A percentile compares a stretch with the other conserved stretches of the same genome.
Conservation (phyloP, 2,888 invertebrate genomes). For the Amphipyra berbera region DNA sequence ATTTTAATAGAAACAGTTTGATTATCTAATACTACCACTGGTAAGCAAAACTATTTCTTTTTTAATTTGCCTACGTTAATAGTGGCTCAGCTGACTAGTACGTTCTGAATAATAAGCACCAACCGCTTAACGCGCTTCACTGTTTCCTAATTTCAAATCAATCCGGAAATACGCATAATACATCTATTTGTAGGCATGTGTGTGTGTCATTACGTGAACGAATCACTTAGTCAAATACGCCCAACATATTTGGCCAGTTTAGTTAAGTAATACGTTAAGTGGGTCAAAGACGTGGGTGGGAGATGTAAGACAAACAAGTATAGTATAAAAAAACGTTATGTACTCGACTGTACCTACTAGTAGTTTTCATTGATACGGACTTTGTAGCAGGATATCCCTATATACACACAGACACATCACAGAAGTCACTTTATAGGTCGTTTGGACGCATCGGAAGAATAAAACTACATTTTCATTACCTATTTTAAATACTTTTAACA, state of each 20-base stretch:
- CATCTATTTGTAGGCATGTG: background rate
- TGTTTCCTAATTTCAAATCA: slow-evolving; percentile 22
- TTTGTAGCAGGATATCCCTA: background rate
- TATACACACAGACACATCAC: no score
- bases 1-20: no score
- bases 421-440: background rate
- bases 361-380: background rate
- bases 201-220: slow-evolving; percentile 29
- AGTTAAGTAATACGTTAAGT: slow-evolving; percentile 52
- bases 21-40: no score
- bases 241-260: slow-evolving; percentile 30
- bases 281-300: slow-evolving; percentile 33
- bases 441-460: background rate
- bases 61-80: background rate
- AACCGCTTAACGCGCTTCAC: background rate
- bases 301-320: slow-evolving; percentile 6
- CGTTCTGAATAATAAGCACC: slow-evolving; percentile 26
- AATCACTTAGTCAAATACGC: slow-evolving; percentile 11
- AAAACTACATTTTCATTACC: background rate
- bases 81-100: background rate
- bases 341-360: background rate
- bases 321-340: slow-evolving; percentile 39
- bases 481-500: background rate
- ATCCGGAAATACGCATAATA: slow-evolving; percentile 38
- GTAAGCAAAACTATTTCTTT: no score